These are phyloP conservation scores for Novumbra hubbsi DNA, from an alignment of 2,797 vertebrate genomes.

Conservation along the genomic window DNA sequence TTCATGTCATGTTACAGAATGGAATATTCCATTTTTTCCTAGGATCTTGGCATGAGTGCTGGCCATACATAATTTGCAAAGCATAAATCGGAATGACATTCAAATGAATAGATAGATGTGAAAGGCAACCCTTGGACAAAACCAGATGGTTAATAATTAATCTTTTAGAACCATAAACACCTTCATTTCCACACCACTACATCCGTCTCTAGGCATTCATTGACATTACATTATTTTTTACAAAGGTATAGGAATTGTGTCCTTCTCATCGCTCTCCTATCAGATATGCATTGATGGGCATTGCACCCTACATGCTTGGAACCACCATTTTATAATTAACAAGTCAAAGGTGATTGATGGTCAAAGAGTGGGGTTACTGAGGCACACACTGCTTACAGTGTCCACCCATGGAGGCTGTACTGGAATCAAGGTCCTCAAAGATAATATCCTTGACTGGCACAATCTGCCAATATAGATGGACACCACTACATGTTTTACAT, in stretches of 20 bases:
- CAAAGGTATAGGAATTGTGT: background rate
- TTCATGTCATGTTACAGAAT: conserved; percentile 48
- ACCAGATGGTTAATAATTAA: background rate
- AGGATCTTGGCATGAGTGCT: conserved; percentile 8
- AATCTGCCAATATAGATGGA: too few relatives aligned
- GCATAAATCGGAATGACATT: conserved; percentile 32
- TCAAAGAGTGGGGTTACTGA: background rate
- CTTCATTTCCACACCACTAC: background rate
- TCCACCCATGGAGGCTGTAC: background rate
- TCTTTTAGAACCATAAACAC: background rate
- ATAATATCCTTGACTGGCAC: too few relatives aligned
- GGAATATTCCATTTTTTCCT: conserved; percentile 51
- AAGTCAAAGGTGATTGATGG: conserved; percentile 1
- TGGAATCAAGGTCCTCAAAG: background rate
- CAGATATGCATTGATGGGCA: conserved; percentile 1
- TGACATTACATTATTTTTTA: background rate
- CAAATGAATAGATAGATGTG: conserved; percentile 22
- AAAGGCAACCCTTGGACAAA: conserved; percentile 17
- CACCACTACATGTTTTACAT: too few relatives aligned
- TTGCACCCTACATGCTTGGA: background rate
- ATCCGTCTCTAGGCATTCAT: background rate
- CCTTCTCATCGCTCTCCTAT: background rate
- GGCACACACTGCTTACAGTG: background rate
- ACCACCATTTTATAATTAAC: background rate
- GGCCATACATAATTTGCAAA: conserved; percentile 15